Evolutionary conservation across 2,113 vertebrate genomes (phyloP).

Genomic region (Leucopternis melanops): DNA sequence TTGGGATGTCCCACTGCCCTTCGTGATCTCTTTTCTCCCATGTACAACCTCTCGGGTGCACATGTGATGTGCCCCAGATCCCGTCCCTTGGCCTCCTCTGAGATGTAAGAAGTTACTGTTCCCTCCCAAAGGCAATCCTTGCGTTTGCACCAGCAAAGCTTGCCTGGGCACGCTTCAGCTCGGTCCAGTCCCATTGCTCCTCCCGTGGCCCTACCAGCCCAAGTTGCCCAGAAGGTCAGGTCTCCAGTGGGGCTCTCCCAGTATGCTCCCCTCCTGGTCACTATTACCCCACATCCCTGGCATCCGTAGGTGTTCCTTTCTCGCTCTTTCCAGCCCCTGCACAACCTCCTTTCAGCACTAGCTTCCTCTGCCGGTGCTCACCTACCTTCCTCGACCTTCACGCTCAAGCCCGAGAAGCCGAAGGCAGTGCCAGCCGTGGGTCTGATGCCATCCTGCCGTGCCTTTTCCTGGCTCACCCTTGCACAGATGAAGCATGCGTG

Average conservation of each 20-base stretch:
- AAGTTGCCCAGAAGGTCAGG: neutral
- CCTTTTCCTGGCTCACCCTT: neutral
- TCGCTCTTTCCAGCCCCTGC: neutral
- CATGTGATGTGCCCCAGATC: neutral
- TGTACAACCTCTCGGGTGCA: accelerated
- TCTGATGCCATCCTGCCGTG: neutral
- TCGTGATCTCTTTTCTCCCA: neutral
- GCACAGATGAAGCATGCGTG: neutral
- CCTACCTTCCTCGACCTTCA: neutral
- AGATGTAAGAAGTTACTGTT: neutral
- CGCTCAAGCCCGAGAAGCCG: neutral
- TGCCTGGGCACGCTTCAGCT: neutral
- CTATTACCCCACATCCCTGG: neutral
- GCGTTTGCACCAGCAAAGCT: neutral
- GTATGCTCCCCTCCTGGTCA: accelerated
- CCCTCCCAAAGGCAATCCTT: neutral
- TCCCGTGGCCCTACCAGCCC: neutral
- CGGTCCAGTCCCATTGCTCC: accelerated
- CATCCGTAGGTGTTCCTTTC: neutral
- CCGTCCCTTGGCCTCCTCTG: neutral
- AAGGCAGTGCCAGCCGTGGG: neutral
- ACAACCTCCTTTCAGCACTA: neutral
- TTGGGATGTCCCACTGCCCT: neutral
- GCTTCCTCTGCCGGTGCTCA: neutral
- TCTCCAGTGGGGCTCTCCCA: neutral